Conservation (phyloP, 2,113 vertebrate species). For the Megaptera novaeangliae region DNA sequence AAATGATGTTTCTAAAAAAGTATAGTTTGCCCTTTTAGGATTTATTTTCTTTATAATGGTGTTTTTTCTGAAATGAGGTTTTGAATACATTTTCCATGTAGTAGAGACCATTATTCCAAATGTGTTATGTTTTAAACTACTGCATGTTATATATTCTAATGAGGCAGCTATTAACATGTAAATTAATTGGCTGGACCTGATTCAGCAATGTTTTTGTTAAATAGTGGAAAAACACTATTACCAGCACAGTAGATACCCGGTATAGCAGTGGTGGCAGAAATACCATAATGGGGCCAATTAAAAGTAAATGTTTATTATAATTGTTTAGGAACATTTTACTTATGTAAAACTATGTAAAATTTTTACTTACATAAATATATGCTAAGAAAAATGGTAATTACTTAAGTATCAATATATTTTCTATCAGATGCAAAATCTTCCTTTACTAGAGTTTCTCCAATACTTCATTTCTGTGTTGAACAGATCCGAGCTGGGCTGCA, state of each 20-base stretch:
- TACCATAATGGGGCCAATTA: neutral
- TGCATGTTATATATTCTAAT: neutral
- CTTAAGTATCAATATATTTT: neutral
- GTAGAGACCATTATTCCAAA: neutral
- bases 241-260: accelerated
- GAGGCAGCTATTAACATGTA: neutral
- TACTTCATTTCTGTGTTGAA: neutral
- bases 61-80: neutral
- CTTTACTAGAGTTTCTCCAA: neutral
- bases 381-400: neutral
- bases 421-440: neutral
- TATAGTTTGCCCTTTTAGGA: neutral
- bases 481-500: neutral
- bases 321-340: neutral
- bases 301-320: neutral
- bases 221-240: neutral
- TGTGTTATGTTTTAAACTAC: neutral
- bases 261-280: neutral
- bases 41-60: neutral
- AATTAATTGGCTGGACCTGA: neutral
- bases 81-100: neutral
- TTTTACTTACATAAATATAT: neutral
- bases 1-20: neutral
- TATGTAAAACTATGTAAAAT: neutral
- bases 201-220: neutral